phyloP scores from a whole-genome alignment of 2,113 vertebrate species.

The Coturnix japonica region DNA sequence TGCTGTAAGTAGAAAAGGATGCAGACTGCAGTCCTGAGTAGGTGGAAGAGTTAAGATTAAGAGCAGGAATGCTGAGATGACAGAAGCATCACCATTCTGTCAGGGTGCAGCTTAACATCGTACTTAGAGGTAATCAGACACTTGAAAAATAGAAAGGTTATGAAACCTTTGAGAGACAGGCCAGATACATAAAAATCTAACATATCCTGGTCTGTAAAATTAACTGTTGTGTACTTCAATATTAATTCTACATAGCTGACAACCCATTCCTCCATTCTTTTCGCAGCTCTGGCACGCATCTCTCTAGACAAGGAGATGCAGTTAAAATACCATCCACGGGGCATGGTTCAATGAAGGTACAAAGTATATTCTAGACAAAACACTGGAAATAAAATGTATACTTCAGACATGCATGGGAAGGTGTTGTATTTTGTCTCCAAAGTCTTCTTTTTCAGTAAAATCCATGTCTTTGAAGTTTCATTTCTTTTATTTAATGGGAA shows the following conservation, averaged over 20 bases:
- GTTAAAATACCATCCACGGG: not conserved
- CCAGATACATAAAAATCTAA: accelerated
- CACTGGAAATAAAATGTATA: not conserved
- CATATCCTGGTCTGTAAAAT: not conserved
- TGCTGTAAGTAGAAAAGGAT: not conserved
- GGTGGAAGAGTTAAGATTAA: not conserved
- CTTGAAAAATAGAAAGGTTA: not conserved
- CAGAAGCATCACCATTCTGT: not conserved
- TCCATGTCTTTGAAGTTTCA: not conserved
- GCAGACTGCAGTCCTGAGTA: not conserved
- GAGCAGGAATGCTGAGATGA: not conserved
- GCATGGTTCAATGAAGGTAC: not conserved
- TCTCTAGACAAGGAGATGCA: not conserved
- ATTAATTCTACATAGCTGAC: not conserved
- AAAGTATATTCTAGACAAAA: not conserved
- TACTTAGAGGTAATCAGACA: not conserved
- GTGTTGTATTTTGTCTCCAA: not conserved
- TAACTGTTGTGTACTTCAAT: not conserved
- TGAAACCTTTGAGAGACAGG: not conserved
- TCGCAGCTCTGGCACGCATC: not conserved
- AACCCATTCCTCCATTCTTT: not conserved
- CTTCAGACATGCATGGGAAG: not conserved
- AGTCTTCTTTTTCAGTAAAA: not conserved
- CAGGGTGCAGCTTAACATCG: not conserved
- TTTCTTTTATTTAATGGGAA: not conserved